phyloP scores from a whole-genome alignment of 2,888 invertebrate genomes.

The Xestia ashworthii region DNA sequence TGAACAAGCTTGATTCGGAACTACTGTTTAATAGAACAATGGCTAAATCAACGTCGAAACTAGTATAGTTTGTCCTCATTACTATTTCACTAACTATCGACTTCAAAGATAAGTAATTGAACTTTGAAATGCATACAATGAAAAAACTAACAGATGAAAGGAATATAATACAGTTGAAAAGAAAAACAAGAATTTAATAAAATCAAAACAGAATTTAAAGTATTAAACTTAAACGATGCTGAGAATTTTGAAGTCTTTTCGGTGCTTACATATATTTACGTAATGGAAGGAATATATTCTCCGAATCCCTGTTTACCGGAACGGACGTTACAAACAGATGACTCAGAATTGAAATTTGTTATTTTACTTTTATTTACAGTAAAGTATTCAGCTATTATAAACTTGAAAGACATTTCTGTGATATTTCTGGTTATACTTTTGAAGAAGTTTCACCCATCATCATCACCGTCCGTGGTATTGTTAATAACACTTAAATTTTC shows the following conservation, averaged over 20 bases:
- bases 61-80: constrained; percentile 3
- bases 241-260: constrained; percentile 17
- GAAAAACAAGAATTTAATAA: not conserved
- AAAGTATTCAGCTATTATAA: not conserved
- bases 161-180: not conserved
- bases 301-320: constrained; percentile 43
- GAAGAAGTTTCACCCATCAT: not conserved
- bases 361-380: constrained; percentile 22
- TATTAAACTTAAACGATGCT: constrained; percentile 24
- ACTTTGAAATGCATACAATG: not conserved
- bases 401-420: not conserved
- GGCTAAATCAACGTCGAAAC: constrained; percentile 13
- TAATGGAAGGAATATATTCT: constrained; percentile 46
- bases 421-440: not conserved
- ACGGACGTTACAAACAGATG: constrained; percentile 40
- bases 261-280: constrained; percentile 22
- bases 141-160: not conserved
- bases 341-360: constrained; percentile 38
- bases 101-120: not conserved
- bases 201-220: constrained; percentile 1
- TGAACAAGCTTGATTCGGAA: constrained; percentile 40
- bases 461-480: not conserved
- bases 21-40: constrained; percentile 51
- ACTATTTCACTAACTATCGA: not conserved
- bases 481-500: not conserved